These are phyloP conservation scores for Rhinopomastus cyanomelas DNA, from an alignment of 2,113 vertebrate species.

Conservation along the genomic window DNA sequence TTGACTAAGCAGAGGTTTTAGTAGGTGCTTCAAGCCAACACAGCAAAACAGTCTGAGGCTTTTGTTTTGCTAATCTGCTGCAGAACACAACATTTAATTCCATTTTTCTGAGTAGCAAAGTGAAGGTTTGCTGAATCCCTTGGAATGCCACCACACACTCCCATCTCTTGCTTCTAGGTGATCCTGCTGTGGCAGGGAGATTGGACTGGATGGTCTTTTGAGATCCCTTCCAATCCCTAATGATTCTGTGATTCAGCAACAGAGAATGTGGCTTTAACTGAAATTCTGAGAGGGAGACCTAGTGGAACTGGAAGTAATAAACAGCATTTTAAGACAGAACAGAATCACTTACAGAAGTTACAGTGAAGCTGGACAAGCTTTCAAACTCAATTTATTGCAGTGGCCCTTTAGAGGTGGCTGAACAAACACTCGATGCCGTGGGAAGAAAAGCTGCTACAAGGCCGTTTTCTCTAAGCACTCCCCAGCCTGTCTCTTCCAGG, in stretches of 20 bases:
- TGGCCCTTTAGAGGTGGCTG: neutral
- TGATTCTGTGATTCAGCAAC: too few species aligned
- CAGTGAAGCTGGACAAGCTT: neutral
- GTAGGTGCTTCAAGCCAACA: neutral
- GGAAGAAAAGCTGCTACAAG: neutral
- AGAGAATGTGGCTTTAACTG: neutral
- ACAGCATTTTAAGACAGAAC: neutral
- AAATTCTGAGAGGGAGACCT: neutral
- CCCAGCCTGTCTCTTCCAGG: neutral
- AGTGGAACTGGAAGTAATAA: neutral
- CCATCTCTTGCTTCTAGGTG: neutral
- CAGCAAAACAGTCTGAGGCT: neutral
- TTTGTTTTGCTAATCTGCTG: neutral
- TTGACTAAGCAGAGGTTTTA: neutral
- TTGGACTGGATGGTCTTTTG: too few species aligned
- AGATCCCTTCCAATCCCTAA: too few species aligned
- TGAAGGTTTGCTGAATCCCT: neutral
- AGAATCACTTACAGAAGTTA: neutral
- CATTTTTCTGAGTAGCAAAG: neutral
- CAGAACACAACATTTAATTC: neutral
- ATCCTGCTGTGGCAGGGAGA: too few species aligned
- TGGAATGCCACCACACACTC: neutral
- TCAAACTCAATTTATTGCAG: slow-evolving; percentile 19
- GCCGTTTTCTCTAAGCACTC: neutral
- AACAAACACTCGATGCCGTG: neutral